These are phyloP conservation scores for Hypotaenidia philippensis DNA, from an alignment of 2,797 vertebrate genomes.

Conservation along the genomic window DNA sequence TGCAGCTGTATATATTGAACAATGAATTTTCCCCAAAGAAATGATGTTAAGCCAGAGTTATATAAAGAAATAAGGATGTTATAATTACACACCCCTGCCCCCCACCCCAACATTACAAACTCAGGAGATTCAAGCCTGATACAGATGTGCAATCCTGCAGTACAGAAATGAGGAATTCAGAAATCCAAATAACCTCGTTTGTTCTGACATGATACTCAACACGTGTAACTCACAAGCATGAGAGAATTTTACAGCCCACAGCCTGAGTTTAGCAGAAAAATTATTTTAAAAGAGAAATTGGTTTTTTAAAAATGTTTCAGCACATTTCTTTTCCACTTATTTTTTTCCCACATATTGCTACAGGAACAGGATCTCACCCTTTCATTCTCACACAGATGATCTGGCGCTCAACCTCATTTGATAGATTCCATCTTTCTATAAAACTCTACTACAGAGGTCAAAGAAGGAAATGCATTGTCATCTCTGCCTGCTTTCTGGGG, in stretches of 20 bases:
- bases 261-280: background rate
- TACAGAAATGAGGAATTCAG: background rate
- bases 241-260: background rate
- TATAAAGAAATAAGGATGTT: background rate
- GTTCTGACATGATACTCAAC: background rate
- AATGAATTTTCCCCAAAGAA: background rate
- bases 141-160: background rate
- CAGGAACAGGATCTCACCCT: background rate
- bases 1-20: background rate
- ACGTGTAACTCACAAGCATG: background rate
- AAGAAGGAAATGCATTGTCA: constrained; percentile 60
- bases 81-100: background rate
- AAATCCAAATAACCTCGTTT: background rate
- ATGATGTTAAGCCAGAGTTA: background rate
- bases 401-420: background rate
- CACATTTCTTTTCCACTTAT: background rate
- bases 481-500: constrained; percentile 34
- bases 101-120: background rate
- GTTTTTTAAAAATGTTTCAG: background rate
- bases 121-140: background rate
- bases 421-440: constrained; percentile 16
- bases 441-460: constrained; percentile 3
- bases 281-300: background rate
- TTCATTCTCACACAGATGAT: background rate
- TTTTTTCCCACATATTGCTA: background rate